Base-by-base conservation (phyloP, 2,113 vertebrate species). In the Scortum barcoo region DNA sequence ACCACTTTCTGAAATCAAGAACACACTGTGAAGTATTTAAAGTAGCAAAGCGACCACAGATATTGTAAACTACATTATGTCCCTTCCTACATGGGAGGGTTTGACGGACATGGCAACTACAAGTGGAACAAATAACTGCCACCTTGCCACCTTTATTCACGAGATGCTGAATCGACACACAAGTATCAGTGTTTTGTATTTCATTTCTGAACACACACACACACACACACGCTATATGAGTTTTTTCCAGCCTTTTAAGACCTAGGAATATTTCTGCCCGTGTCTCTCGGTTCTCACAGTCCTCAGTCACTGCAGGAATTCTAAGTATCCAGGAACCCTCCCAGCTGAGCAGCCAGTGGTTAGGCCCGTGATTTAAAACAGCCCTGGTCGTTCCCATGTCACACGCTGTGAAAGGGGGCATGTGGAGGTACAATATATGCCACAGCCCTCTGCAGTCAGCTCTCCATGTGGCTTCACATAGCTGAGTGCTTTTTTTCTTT, bases 271-370 rank as follows among this genome's bases (percentile, higher is more conserved):
- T 87, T 90, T 87, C 80, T 88, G 84, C 68, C 63, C 11, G 7
- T 85, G 89, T 88, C 85, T 56, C 84, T 85, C 83, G 91, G 89
- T 93, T 93, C 93, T 94, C 93, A 93, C 90, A 93, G 91, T 86
- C 84, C 79, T 82, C 79, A 78, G 86, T 86, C 84, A 22, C 80
- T 81, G 75, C 42, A 92, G 92, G 92, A 94, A 94, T 94, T 90
- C 76, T 56, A 93, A 92, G 86, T 92, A 93, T 93, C 89, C 90
- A 81, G 76, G 72, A 82, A 60, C 78, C 80, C 66, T 74, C 85
- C 54, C 5, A 19, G 58, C 80, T 71, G 85, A 56, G 88, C 67
- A 82, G 87, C 83, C 88, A 78, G 87, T 73, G 86, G 85, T 92
- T 86, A 80, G 91, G 78, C 71, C 80, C 30, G 48, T 91, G 91